phyloP scores from a whole-genome alignment of 2,888 invertebrate genomes.

The Drosophila percnosoma region DNA sequence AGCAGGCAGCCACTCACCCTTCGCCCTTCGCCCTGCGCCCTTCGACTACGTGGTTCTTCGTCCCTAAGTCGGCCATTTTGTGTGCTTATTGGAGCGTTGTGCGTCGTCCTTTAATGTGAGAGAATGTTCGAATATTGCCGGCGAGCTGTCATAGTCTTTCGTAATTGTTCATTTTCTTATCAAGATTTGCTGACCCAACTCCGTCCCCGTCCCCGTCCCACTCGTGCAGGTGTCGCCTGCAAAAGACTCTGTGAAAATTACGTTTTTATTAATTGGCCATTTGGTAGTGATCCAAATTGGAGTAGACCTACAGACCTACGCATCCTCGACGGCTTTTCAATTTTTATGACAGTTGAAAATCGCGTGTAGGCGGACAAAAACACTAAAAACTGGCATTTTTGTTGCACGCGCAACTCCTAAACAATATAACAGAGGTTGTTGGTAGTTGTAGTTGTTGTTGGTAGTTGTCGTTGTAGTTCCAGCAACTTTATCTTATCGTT shows the following conservation, averaged over 20 bases:
- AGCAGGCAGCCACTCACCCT: constrained; percentile 42
- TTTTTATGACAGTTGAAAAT: constrained; percentile 68
- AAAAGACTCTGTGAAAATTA: constrained; percentile 56
- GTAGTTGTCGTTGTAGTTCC: constrained; percentile 19
- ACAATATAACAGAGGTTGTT: constrained; percentile 6
- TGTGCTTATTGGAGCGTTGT: constrained; percentile 61
- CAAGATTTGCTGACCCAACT: constrained; percentile 66
- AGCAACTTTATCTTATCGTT: constrained; percentile 65
- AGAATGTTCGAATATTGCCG: constrained; percentile 74
- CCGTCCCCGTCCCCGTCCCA: constrained; percentile 19
- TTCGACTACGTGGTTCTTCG: background rate
- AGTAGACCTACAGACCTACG: background rate
- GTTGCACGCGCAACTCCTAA: constrained; percentile 37
- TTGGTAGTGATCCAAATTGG: constrained; percentile 22
- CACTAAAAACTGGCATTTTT: constrained; percentile 40
- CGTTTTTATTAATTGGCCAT: constrained; percentile 78
- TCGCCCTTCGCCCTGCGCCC: background rate
- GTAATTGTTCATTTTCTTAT: constrained; percentile 82
- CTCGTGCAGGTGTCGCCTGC: constrained; percentile 65
- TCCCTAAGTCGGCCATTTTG: constrained; percentile 60
- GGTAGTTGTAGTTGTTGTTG: constrained; percentile 11
- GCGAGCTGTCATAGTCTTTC: constrained; percentile 63
- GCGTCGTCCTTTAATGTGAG: constrained; percentile 77
- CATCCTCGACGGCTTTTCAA: constrained; percentile 11
- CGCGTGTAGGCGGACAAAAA: constrained; percentile 64